Base-by-base conservation (phyloP, 2,888 invertebrate species). In the Stenotaenia linearis region DNA sequence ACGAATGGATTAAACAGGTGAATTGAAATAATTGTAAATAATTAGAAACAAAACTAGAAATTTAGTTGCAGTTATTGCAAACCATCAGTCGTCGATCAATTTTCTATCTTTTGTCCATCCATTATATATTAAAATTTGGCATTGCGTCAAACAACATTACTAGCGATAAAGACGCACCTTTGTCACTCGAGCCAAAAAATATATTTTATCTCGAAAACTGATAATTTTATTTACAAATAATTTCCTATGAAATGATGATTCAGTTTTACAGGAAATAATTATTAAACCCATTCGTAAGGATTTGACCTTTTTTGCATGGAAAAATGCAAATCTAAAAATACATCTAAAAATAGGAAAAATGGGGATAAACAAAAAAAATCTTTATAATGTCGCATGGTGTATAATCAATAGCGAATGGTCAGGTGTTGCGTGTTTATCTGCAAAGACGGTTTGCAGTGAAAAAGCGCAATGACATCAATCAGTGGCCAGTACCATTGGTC, bases 1-100 rank as follows among this genome's bases (percentile, higher is more conserved):
- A 93, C 86, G 92, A 92, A 84, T 95, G 95, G 95, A 94, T 95
- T 82, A 94, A 94, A 90, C 91, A 92, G 79, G 82, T 82, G 78
- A 79, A 23, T 7, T 32, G 9, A 32, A 32, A 32, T 32, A 32
- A 32, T n/a, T n/a, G n/a, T n/a, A n/a, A n/a, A n/a, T n/a, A n/a
- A n/a, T 12, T 9, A 37, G 12, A 45, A 45, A 45, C 18, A 45
- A 45, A 45, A 45, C n/a, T n/a, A 12, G 37, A 12, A 37, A 37
- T 37, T 37, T 37, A 37, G 37, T 45, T 45, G 18, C 45, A 9
- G 45, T 45, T 45, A n/a, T n/a, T n/a, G n/a, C n/a, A 32, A 9
- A 32, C 30, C 61, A 32, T 40, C 25, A 35, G 35, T 21, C 21
- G 18, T 30, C 75, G 28, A 37, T 77, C 23, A 30, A 79, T 56